Conservation (phyloP, 2,888 invertebrate genomes). For the Patella depressa region DNA sequence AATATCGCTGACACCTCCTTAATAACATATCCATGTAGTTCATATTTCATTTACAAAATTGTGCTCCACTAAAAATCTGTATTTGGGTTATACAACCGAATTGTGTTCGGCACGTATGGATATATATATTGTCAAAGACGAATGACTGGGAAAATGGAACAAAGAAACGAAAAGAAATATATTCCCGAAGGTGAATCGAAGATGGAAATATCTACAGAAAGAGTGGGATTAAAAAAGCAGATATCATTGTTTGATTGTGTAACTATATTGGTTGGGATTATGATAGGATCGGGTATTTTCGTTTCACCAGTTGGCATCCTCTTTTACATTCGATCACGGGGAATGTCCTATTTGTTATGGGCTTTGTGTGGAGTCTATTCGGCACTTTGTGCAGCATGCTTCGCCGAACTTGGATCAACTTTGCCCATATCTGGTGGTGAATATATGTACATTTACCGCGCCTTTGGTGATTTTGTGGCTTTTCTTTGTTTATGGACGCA, state of each 20-base stretch:
- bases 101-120: too few relatives aligned
- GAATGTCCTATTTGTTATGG: conserved; percentile 88
- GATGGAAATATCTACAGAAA: too few relatives aligned
- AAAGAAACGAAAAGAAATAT: too few relatives aligned
- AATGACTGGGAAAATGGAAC: too few relatives aligned
- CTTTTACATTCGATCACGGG: conserved; percentile 81
- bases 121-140: too few relatives aligned
- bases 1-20: too few relatives aligned
- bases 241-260: conserved; percentile 60
- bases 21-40: too few relatives aligned
- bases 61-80: too few relatives aligned
- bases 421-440: conserved; percentile 77
- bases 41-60: too few relatives aligned
- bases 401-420: conserved; percentile 90
- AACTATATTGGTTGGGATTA: conserved; percentile 78
- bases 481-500: conserved; percentile 69
- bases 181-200: too few relatives aligned
- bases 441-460: conserved; percentile 73
- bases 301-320: conserved; percentile 94
- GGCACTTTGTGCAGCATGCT: conserved; percentile 87
- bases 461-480: conserved; percentile 67
- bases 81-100: too few relatives aligned
- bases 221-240: conserved; percentile 55
- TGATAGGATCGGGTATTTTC: conserved; percentile 95
- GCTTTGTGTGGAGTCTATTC: conserved; percentile 84